A percentile compares a stretch with the other conserved stretches of the same genome.
These are phyloP conservation scores for Ochropleura plecta DNA, from an alignment of 2,888 invertebrate species.

Conservation along the genomic window DNA sequence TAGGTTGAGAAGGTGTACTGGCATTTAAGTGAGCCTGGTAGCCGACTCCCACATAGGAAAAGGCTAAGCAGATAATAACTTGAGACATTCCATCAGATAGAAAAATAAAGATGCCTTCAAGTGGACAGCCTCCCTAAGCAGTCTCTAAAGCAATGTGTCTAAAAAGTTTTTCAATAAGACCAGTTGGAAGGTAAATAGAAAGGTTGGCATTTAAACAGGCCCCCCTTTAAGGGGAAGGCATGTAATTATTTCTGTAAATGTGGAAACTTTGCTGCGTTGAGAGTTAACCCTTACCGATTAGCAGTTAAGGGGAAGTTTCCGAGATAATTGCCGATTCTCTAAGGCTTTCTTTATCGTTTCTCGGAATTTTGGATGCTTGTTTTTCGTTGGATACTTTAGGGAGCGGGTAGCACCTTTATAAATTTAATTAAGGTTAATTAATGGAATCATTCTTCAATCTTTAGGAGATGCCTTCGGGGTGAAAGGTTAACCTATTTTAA, in stretches of 20 bases:
- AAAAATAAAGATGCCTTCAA: neutral
- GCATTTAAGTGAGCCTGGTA: neutral
- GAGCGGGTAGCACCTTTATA: constrained; percentile 29
- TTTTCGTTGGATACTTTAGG: constrained; percentile 48
- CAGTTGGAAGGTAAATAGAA: constrained; percentile 83
- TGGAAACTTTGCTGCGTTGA: constrained; percentile 80
- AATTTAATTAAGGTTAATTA: constrained; percentile 44
- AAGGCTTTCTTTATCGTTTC: constrained; percentile 61
- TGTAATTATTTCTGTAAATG: constrained; percentile 89
- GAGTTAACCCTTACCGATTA: constrained; percentile 84
- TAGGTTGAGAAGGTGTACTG: neutral
- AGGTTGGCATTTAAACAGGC: constrained; percentile 78
- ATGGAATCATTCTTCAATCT: constrained; percentile 28
- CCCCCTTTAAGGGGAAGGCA: constrained; percentile 52
- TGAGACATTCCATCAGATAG: neutral
- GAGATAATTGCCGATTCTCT: constrained; percentile 75
- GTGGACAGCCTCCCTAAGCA: constrained; percentile 13
- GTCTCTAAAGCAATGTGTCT: constrained; percentile 77
- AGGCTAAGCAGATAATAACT: too few species aligned
- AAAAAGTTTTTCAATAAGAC: constrained; percentile 87
- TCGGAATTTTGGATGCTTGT: constrained; percentile 40
- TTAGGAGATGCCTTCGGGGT: neutral
- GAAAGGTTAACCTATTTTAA: constrained; percentile 2
- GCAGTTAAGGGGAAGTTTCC: constrained; percentile 73
- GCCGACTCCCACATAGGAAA: too few species aligned